phyloP scores from a whole-genome alignment of 1,140 invertebrate genomes.

The Meloidogyne floridensis region DNA sequence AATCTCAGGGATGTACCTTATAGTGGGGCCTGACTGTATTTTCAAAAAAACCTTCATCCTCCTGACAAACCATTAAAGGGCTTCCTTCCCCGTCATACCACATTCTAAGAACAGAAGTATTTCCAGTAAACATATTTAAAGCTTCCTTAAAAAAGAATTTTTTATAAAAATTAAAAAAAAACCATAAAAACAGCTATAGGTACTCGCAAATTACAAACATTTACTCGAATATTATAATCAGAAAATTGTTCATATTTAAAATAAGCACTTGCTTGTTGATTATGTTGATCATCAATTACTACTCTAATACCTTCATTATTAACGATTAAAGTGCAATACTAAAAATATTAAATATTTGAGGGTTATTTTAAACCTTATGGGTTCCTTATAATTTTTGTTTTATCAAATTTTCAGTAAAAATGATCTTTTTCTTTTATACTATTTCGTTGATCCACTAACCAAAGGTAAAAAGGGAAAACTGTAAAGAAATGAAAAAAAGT shows the following conservation, averaged over 20 bases:
- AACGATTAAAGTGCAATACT: constrained; percentile 28
- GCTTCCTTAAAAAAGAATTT: constrained; percentile 18
- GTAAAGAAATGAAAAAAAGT: too few relatives aligned
- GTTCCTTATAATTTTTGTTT: too few relatives aligned
- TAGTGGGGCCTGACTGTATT: too few relatives aligned
- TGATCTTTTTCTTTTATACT: too few relatives aligned
- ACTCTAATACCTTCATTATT: constrained; percentile 31
- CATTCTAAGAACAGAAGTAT: constrained; percentile 12
- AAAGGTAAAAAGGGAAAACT: too few relatives aligned
- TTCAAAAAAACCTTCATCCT: constrained; percentile 14
- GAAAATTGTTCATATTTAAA: constrained; percentile 26
- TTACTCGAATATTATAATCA: constrained; percentile 20
- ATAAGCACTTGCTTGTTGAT: constrained; percentile 24
- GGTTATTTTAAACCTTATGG: too few relatives aligned
- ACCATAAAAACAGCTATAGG: constrained; percentile 23
- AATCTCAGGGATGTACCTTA: too few relatives aligned
- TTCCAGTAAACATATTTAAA: constrained; percentile 27
- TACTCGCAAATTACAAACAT: constrained; percentile 16
- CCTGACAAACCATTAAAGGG: constrained; percentile 19
- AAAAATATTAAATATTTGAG: neutral
- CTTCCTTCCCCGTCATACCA: constrained; percentile 15
- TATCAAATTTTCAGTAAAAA: too few relatives aligned
- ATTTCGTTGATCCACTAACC: too few relatives aligned
- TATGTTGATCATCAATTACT: constrained; percentile 24
- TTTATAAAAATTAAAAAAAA: neutral